phyloP scores from a whole-genome alignment of 2,888 invertebrate genomes.

The Epsilonema sp. region DNA sequence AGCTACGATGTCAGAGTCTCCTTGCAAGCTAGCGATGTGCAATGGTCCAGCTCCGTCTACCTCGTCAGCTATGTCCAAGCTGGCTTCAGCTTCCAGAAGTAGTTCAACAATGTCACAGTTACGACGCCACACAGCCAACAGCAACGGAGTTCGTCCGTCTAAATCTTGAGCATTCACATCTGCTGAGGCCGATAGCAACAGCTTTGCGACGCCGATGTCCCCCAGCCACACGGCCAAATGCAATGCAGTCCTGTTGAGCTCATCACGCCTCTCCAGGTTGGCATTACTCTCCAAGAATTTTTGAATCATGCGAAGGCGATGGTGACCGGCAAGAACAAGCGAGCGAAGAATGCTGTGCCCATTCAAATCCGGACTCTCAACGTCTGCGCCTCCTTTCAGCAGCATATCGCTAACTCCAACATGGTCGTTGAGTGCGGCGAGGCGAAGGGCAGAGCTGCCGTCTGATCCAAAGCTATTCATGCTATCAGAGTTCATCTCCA shows the following conservation, averaged over 20 bases:
- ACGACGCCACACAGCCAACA: conserved; percentile 5
- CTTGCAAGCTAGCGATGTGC: conserved; percentile 16
- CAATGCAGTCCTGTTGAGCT: conserved; percentile 11
- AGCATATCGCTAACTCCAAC: conserved; percentile 48
- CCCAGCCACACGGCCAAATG: conserved; percentile 20
- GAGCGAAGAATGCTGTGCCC: conserved; percentile 76
- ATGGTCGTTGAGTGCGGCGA: conserved; percentile 64
- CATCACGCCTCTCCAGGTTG: conserved; percentile 17
- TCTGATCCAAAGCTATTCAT: conserved; percentile 68
- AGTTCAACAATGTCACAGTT: too few species aligned
- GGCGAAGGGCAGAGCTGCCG: conserved; percentile 44
- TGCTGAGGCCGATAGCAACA: conserved; percentile 7
- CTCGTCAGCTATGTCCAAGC: too few species aligned
- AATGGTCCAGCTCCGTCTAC: too few species aligned
- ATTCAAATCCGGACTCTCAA: conserved; percentile 73
- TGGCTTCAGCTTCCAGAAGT: too few species aligned
- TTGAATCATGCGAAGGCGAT: conserved; percentile 15
- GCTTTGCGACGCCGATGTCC: conserved; percentile 44
- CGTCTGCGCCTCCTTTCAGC: conserved; percentile 53
- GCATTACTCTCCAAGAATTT: conserved; percentile 46
- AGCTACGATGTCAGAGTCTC: conserved; percentile 44
- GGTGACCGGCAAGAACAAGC: conserved; percentile 55
- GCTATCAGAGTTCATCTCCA: too few species aligned
- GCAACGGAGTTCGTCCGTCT: conserved; percentile 22
- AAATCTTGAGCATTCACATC: conserved; percentile 24